phyloP scores from a whole-genome alignment of 2,888 invertebrate genomes.

The Anoplius nigerrimus region DNA sequence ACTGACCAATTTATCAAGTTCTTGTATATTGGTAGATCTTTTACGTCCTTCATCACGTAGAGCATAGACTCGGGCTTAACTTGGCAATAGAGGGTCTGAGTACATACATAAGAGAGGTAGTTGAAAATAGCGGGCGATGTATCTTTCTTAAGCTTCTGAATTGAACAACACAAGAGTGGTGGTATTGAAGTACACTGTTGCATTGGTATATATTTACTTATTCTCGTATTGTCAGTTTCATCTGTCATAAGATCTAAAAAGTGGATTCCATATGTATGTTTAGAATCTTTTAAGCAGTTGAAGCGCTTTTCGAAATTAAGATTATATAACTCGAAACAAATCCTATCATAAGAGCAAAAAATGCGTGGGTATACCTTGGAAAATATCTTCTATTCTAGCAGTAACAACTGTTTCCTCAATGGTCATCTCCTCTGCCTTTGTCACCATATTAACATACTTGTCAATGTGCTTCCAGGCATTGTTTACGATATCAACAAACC shows the following conservation, averaged over 20 bases:
- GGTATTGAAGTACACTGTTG: conserved; percentile 60
- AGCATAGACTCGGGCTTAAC: conserved; percentile 77
- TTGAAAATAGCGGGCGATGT: conserved; percentile 36
- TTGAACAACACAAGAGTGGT: conserved; percentile 65
- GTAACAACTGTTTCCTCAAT: conserved; percentile 44
- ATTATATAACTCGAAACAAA: no score
- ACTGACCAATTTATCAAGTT: conserved; percentile 78
- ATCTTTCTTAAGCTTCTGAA: conserved; percentile 73
- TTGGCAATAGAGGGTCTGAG: conserved; percentile 80
- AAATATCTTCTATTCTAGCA: conserved; percentile 55
- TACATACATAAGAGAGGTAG: conserved; percentile 67
- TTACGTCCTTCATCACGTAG: conserved; percentile 75
- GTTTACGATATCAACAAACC: conserved; percentile 63
- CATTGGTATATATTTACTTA: conserved; percentile 28
- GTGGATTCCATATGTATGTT: neutral
- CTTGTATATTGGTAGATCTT: conserved; percentile 69
- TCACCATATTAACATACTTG: conserved; percentile 60
- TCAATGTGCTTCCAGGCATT: conserved; percentile 53
- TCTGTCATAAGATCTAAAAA: conserved; percentile 41
- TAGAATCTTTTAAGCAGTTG: no score
- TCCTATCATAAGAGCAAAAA: no score
- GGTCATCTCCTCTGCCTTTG: conserved; percentile 54
- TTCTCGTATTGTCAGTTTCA: conserved; percentile 24
- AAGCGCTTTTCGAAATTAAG: no score
- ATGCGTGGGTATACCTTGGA: conserved; percentile 40